phyloP scores from a whole-genome alignment of 2,888 invertebrate genomes.

The Mamestra brassicae region DNA sequence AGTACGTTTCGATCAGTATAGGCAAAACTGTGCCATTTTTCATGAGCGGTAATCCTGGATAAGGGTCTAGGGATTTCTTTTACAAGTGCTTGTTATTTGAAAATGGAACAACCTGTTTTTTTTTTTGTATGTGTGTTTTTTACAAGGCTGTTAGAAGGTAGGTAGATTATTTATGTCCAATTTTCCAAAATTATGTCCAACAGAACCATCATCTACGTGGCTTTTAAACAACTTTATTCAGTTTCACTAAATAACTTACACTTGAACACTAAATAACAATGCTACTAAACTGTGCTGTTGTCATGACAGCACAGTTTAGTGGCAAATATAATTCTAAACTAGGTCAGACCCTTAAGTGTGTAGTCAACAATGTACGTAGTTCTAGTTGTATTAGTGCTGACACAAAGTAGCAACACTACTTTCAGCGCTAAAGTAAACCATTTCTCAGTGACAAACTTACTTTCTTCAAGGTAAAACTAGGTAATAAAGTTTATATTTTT shows the following conservation, averaged over 20 bases:
- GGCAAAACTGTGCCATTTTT: slow-evolving; percentile 2
- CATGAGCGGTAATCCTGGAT: neutral
- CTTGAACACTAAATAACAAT: no score
- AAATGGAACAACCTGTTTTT: neutral
- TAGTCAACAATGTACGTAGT: slow-evolving; percentile 16
- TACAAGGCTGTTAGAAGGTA: neutral
- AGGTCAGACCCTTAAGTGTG: slow-evolving; percentile 37
- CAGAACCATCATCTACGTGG: no score
- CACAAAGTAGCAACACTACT: slow-evolving; percentile 48
- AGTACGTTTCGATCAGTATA: neutral
- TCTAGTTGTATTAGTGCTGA: slow-evolving; percentile 24
- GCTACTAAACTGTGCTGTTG: no score
- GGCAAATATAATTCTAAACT: slow-evolving; percentile 14
- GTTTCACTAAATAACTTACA: neutral
- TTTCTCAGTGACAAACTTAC: slow-evolving; percentile 53
- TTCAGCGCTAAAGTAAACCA: slow-evolving; percentile 38
- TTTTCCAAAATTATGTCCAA: no score
- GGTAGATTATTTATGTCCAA: neutral
- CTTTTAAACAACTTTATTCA: slow-evolving; percentile 1
- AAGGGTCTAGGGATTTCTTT: neutral
- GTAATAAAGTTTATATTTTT: slow-evolving; percentile 56
- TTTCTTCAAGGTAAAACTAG: slow-evolving; percentile 34
- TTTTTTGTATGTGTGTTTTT: neutral
- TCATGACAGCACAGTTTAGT: slow-evolving; percentile 4
- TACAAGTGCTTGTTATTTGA: neutral